Conservation (phyloP, 1,140 invertebrate species). For the Eurosta solidaginis region DNA sequence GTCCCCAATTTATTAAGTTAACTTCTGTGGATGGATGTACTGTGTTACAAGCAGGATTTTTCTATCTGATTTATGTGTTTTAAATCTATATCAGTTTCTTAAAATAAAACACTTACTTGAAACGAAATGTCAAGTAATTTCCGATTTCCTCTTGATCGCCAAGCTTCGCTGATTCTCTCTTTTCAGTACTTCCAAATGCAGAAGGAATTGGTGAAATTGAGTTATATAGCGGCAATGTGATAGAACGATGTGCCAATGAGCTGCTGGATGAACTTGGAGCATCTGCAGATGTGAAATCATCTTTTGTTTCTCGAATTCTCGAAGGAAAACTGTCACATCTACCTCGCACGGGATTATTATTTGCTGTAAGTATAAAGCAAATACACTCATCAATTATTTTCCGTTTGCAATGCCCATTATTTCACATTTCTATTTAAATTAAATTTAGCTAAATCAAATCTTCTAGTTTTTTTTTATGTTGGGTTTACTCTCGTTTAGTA, state of each 20-base stretch:
- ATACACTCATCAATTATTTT: too few species aligned
- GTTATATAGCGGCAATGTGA: conserved; percentile 65
- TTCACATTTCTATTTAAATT: too few species aligned
- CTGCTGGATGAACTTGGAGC: not conserved
- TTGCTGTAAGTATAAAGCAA: conserved; percentile 24
- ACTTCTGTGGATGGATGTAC: too few species aligned
- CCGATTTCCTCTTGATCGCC: conserved; percentile 71
- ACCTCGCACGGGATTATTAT: conserved; percentile 64
- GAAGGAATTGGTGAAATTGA: conserved; percentile 68
- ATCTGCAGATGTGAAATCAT: conserved; percentile 58
- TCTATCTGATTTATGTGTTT: too few species aligned
- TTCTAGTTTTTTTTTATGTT: too few species aligned
- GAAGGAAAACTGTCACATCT: conserved; percentile 80
- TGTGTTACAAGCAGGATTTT: too few species aligned
- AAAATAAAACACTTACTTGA: conserved; percentile 41
- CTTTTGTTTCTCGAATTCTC: conserved; percentile 67
- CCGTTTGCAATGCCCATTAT: too few species aligned
- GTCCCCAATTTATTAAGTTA: too few species aligned
- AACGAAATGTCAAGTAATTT: conserved; percentile 44
- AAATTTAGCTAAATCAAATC: too few species aligned
- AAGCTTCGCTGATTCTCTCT: conserved; percentile 72
- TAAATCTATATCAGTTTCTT: not conserved
- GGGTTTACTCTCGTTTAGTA: too few species aligned
- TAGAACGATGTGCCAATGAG: conserved; percentile 62
- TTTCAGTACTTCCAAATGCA: conserved; percentile 70